phyloP scores from a whole-genome alignment of 2,113 vertebrate species.

The Charina bottae region DNA sequence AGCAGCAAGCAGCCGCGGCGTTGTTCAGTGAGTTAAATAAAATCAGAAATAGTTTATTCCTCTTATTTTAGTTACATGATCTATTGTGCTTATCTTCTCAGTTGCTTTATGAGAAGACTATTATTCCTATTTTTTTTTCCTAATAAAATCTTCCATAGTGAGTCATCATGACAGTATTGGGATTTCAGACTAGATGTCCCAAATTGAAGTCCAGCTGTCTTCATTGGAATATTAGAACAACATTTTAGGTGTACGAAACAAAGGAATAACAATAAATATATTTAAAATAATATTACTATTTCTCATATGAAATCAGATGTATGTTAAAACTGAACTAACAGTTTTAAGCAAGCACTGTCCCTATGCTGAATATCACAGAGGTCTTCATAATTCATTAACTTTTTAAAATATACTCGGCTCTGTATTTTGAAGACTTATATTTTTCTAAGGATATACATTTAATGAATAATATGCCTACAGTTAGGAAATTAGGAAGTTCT shows the following conservation, averaged over 20 bases:
- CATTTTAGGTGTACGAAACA: not conserved
- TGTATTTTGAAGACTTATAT: too few relatives aligned
- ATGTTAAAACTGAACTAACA: not conserved
- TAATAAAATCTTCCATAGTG: not conserved
- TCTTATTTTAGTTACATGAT: not conserved
- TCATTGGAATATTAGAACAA: not conserved
- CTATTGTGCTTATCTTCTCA: not conserved
- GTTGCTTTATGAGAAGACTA: not conserved
- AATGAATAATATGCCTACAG: too few relatives aligned
- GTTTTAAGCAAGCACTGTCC: not conserved
- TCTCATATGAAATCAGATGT: not conserved
- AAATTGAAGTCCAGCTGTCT: not conserved
- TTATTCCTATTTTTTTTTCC: slow-evolving; percentile 4
- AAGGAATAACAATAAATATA: not conserved
- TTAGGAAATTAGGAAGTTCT: too few relatives aligned
- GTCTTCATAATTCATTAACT: not conserved
- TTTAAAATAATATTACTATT: not conserved
- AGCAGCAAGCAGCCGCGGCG: not conserved
- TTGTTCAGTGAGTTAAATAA: slow-evolving; percentile 25
- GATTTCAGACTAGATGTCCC: not conserved
- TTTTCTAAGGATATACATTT: too few relatives aligned
- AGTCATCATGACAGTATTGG: not conserved
- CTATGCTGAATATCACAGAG: not conserved
- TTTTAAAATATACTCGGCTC: not conserved
- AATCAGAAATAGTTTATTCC: slow-evolving; percentile 4